Evolutionary conservation across 1,140 invertebrate genomes (phyloP).

Genomic region (Scaptomyza graminum): DNA sequence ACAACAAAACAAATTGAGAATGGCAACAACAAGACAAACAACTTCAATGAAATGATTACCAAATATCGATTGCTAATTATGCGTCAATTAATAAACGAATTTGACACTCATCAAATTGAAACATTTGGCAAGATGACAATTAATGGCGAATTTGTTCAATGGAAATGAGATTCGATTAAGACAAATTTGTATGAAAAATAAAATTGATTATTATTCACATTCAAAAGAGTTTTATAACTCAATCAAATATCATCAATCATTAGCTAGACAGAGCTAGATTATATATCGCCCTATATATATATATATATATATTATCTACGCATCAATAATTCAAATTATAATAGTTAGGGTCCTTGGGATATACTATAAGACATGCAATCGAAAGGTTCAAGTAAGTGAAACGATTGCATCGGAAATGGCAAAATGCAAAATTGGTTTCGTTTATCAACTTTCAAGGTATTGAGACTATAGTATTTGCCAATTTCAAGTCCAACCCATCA

Average conservation of each 20-base stretch:
- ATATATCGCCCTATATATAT: too few relatives aligned
- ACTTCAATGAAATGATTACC: background rate
- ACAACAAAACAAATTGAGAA: slow-evolving; percentile 40
- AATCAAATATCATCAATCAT: too few relatives aligned
- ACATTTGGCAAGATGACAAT: slow-evolving; percentile 6
- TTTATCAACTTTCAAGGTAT: slow-evolving; percentile 18
- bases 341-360: too few relatives aligned
- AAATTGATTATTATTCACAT: too few relatives aligned
- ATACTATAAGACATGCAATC: background rate
- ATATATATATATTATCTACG: too few relatives aligned
- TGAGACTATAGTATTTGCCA: too few relatives aligned
- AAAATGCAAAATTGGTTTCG: background rate
- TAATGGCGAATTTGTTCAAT: too few relatives aligned
- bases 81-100: slow-evolving; percentile 42
- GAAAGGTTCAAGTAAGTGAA: background rate
- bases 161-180: too few relatives aligned
- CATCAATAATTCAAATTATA: too few relatives aligned
- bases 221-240: background rate
- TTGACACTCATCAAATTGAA: slow-evolving; percentile 3
- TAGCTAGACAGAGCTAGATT: too few relatives aligned
- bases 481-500: background rate
- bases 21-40: slow-evolving; percentile 35
- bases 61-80: slow-evolving; percentile 19
- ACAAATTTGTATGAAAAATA: too few relatives aligned
- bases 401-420: background rate